phyloP scores from a whole-genome alignment of 2,888 invertebrate genomes.

The Lasius platythorax region DNA sequence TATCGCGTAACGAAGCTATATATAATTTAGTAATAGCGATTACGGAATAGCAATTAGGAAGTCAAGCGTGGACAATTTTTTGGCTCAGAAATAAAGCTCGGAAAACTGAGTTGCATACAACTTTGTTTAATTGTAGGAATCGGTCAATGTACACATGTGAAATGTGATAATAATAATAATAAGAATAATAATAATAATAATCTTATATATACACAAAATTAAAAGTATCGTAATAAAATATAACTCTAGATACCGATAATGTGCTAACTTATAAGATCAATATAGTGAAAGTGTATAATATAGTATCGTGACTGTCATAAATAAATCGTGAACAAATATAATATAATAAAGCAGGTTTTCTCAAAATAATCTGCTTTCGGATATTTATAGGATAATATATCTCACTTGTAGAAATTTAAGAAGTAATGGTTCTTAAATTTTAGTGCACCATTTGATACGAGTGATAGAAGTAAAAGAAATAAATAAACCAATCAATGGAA shows the following conservation, averaged over 20 bases:
- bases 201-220: conserved; percentile 81
- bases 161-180: conserved; percentile 70
- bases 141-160: conserved; percentile 81
- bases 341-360: conserved; percentile 37
- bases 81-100: conserved; percentile 81
- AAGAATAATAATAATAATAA: conserved; percentile 69
- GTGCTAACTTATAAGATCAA: conserved; percentile 75
- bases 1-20: conserved; percentile 65
- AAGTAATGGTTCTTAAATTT: conserved; percentile 16
- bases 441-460: conserved; percentile 21
- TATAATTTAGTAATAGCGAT: conserved; percentile 70
- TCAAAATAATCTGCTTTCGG: conserved; percentile 14
- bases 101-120: conserved; percentile 82
- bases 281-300: conserved; percentile 62
- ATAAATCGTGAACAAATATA: conserved; percentile 46
- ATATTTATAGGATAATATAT: conserved; percentile 7
- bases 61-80: conserved; percentile 80
- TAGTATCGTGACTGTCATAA: conserved; percentile 44
- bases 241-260: conserved; percentile 75
- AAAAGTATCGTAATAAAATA: conserved; percentile 80
- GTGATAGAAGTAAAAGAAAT: conserved; percentile 15
- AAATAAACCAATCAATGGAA: conserved; percentile 3
- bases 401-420: conserved; percentile 5
- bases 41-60: conserved; percentile 74
- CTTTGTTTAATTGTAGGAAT: conserved; percentile 82